Evolutionary conservation across 2,888 invertebrate species (phyloP).

Genomic region (Stratiomys singularior): DNA sequence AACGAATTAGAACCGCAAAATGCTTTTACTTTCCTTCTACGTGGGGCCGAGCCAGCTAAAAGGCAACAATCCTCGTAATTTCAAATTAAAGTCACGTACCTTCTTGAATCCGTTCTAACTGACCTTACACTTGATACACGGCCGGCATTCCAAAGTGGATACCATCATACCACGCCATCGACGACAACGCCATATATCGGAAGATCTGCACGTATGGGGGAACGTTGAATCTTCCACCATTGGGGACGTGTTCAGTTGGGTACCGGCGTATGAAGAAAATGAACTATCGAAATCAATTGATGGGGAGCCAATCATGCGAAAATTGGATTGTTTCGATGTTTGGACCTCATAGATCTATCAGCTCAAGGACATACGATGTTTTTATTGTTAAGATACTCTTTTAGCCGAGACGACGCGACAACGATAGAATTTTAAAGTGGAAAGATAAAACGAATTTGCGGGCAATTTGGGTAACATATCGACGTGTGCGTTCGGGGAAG

Average conservation of each 20-base stretch:
- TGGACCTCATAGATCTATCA: background rate
- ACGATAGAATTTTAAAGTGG: background rate
- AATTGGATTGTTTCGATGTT: slow-evolving; percentile 37
- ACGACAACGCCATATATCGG: no score
- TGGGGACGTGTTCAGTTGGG: background rate
- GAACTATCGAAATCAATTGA: slow-evolving; percentile 41
- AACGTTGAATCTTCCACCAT: background rate
- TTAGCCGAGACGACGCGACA: background rate
- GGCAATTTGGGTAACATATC: background rate
- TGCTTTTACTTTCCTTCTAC: slow-evolving; percentile 38
- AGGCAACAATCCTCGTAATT: background rate
- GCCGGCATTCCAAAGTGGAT: slow-evolving; percentile 17
- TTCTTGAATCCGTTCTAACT: slow-evolving; percentile 40
- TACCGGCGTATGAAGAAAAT: background rate
- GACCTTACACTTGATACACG: slow-evolving; percentile 44
- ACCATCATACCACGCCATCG: no score
- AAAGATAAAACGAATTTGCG: background rate
- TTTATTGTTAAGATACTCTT: background rate
- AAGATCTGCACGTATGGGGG: no score
- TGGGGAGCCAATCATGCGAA: slow-evolving; percentile 26
- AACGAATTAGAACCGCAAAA: slow-evolving; percentile 14
- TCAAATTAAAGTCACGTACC: slow-evolving; percentile 39
- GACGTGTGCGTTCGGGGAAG: background rate
- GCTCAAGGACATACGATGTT: slow-evolving; percentile 19
- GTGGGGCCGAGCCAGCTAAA: background rate